Percentiles rank a stretch among this genome's conserved stretches.
These are phyloP conservation scores for Rhaphigaster nebulosa DNA, from an alignment of 2,888 invertebrate genomes.

Conservation along the genomic window DNA sequence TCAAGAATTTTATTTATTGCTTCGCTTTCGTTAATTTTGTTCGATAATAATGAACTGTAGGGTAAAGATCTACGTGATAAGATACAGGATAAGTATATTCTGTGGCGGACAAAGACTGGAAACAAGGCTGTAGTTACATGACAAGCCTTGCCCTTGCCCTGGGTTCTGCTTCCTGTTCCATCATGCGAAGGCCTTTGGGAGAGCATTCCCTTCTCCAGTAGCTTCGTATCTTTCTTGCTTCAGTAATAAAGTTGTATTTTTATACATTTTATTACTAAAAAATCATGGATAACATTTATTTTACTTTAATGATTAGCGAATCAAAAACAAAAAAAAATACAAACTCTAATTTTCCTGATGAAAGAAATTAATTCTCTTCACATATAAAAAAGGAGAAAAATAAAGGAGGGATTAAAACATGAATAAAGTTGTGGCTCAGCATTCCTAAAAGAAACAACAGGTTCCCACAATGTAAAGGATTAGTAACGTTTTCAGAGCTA, in stretches of 20 bases:
- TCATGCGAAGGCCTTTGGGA: neutral
- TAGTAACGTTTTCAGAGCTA: too few relatives aligned
- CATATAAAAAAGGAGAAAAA: too few relatives aligned
- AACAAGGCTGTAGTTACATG: neutral
- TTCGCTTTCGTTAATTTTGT: neutral
- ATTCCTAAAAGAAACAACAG: too few relatives aligned
- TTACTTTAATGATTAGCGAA: neutral
- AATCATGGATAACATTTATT: neutral
- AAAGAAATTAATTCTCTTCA: too few relatives aligned
- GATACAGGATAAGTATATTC: neutral
- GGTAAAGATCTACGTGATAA: neutral
- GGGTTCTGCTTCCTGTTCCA: conserved; percentile 8
- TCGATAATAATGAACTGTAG: neutral
- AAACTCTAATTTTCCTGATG: too few relatives aligned
- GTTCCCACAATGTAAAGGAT: too few relatives aligned
- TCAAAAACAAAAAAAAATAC: fast-evolving
- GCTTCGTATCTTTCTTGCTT: neutral
- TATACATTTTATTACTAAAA: neutral
- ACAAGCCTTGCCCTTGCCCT: conserved; percentile 20
- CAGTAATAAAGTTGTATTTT: too few relatives aligned
- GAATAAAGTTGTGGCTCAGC: too few relatives aligned
- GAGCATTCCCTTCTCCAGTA: neutral
- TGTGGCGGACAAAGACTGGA: neutral
- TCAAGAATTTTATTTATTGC: neutral
- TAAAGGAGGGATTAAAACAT: too few relatives aligned